Evolutionary conservation across 2,888 invertebrate genomes (phyloP), one percentile per base, ranked within the genome.

Genomic region (Chloroclystis v-ata): DNA sequence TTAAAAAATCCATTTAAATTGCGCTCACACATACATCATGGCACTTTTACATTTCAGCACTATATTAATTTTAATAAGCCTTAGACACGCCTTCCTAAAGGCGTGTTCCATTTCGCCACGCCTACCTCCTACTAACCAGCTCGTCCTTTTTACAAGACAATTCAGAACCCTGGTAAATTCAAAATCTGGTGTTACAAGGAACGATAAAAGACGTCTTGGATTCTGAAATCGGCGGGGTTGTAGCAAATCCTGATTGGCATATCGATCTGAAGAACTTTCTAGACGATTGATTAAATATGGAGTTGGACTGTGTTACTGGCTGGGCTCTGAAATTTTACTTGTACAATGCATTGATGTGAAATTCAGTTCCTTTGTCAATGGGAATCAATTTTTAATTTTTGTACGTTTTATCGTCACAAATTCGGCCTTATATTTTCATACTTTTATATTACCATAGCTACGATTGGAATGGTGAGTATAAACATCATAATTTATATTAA

Each of bases 181-280:
- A 45, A 59, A 63, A 55, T 61, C 65, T 56, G 51, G 44, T 60
- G 51, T 39, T 30, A 37, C 37, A 57, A 54, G 54, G 59, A 54
- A 58, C 61, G 56, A 56, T 46, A 56, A 52, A 61, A 63, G 67
- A 63, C 61, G 54, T 50, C 39, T 12, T 42, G 41, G 28, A 50
- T 37, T 50, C 65, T 57, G 14, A 41, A 62, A 55, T 65, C 54
- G 56, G 73, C 54, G 59, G 75, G 20, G 35, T 69, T 52, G 62
- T 29, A 55, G 61, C 65, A 69, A 69, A 69, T 76, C 74, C 75
- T 69, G 73, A 82, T 78, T 67, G 67, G 66, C 56, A 68, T 86
- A 86, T 86, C 69, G 86, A 87, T 84, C 76, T 67, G 52, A 32
- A 45, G 51, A 87, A 86, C 79, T 86, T 86, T 84, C 78, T 82